Conservation (phyloP, 2,888 invertebrate species). For the Epistrophe eligans region DNA sequence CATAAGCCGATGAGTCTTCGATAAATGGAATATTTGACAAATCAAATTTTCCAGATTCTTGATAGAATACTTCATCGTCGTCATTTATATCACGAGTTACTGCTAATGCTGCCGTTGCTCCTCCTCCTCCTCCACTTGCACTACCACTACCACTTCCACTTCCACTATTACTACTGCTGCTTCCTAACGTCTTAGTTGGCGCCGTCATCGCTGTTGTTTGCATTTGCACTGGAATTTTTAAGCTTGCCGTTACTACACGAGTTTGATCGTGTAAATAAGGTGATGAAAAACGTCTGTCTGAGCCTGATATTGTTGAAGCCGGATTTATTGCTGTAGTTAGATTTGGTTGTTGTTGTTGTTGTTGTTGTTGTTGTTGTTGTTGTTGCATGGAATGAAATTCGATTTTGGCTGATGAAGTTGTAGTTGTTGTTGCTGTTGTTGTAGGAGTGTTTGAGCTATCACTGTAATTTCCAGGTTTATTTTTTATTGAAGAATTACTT, state of each 20-base stretch:
- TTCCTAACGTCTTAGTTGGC: background rate
- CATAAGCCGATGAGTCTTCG: conserved; percentile 82
- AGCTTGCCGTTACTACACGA: conserved; percentile 91
- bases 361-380: conserved; percentile 50
- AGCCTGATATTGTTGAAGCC: conserved; percentile 78
- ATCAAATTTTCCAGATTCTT: conserved; percentile 83
- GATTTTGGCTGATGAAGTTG: conserved; percentile 50
- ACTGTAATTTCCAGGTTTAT: conserved; percentile 57
- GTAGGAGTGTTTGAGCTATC: conserved; percentile 69
- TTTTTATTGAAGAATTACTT: conserved; percentile 30
- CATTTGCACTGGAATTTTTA: conserved; percentile 88
- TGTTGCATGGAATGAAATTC: conserved; percentile 72
- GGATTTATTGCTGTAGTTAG: conserved; percentile 43
- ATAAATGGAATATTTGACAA: conserved; percentile 89
- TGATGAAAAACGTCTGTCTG: conserved; percentile 86
- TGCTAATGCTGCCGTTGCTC: background rate
- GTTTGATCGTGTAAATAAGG: conserved; percentile 85
- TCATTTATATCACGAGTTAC: conserved; percentile 72
- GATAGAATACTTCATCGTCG: conserved; percentile 84
- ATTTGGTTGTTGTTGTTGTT: conserved; percentile 48
- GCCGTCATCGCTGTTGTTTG: conserved; percentile 41
- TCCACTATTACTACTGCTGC: conserved; percentile 3
- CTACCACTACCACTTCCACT: background rate
- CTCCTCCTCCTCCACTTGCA: background rate
- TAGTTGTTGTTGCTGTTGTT: conserved; percentile 43